phyloP scores from a whole-genome alignment of 2,797 vertebrate species.

The Champsocephalus esox region DNA sequence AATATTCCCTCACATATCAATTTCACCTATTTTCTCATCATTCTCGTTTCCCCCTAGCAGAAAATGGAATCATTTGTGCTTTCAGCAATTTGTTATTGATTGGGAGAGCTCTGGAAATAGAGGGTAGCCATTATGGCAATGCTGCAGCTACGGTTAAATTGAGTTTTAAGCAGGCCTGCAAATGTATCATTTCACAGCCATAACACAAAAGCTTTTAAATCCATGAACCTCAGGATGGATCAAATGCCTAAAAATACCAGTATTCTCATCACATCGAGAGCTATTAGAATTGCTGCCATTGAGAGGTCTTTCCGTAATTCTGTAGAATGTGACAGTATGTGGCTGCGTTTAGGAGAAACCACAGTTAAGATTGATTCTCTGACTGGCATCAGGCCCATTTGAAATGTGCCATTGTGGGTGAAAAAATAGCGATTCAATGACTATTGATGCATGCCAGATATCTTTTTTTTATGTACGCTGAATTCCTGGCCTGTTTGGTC shows the following conservation, averaged over 20 bases:
- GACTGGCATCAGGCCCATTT: constrained; percentile 50
- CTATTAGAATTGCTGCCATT: constrained; percentile 77
- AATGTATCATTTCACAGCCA: constrained; percentile 88
- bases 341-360: constrained; percentile 74
- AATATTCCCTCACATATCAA: constrained; percentile 90
- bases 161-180: constrained; percentile 89
- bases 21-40: constrained; percentile 90
- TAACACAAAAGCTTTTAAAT: constrained; percentile 86
- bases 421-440: constrained; percentile 61
- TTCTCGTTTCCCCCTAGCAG: constrained; percentile 86
- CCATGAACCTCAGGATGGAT: constrained; percentile 83
- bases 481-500: constrained; percentile 39
- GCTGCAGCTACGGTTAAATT: constrained; percentile 87
- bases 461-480: constrained; percentile 40
- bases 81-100: constrained; percentile 91
- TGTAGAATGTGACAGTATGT: constrained; percentile 80
- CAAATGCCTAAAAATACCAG: constrained; percentile 85
- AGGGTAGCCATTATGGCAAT: constrained; percentile 87
- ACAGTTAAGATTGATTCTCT: constrained; percentile 75
- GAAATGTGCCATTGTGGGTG: constrained; percentile 64
- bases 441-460: constrained; percentile 59
- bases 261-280: constrained; percentile 80
- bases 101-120: constrained; percentile 88
- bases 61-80: constrained; percentile 91
- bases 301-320: constrained; percentile 75